A percentile compares a stretch with the other conserved stretches of the same genome.
phyloP scores from a whole-genome alignment of 2,797 vertebrate species.

The Hirundo rustica region DNA sequence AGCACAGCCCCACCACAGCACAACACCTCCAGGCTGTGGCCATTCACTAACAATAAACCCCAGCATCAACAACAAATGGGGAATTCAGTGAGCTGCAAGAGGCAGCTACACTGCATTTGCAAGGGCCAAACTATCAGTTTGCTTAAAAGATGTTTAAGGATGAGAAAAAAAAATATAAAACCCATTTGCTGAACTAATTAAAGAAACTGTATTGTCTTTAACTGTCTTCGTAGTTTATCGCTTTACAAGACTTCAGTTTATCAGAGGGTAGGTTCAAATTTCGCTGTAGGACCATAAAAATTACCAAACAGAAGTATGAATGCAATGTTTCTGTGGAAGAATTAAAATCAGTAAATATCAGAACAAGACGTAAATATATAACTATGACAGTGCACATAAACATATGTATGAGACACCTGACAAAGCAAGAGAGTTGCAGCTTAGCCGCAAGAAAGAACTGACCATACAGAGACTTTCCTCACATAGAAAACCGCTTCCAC shows the following conservation, averaged over 20 bases:
- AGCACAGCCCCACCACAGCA: neutral
- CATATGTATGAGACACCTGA: neutral
- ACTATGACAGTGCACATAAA: neutral
- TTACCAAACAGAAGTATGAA: neutral
- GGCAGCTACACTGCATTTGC: neutral
- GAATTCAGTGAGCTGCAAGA: neutral
- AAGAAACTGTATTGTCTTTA: neutral
- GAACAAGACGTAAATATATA: neutral
- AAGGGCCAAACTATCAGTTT: neutral
- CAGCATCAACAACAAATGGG: fast-evolving
- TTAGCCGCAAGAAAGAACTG: neutral
- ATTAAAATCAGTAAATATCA: neutral
- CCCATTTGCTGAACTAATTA: neutral
- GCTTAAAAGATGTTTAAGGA: neutral
- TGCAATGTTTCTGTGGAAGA: neutral
- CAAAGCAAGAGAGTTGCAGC: neutral
- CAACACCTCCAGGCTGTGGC: fast-evolving
- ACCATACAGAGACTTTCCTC: neutral
- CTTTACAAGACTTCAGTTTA: neutral
- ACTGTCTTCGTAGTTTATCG: neutral
- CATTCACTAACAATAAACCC: neutral
- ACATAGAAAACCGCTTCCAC: neutral
- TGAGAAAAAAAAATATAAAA: neutral
- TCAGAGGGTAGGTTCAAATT: neutral
- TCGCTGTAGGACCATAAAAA: neutral